Percentiles rank a stretch among this genome's conserved stretches.
Evolutionary conservation across 2,888 invertebrate species (phyloP).

Genomic region (Hydrotaea cyrtoneurina): DNA sequence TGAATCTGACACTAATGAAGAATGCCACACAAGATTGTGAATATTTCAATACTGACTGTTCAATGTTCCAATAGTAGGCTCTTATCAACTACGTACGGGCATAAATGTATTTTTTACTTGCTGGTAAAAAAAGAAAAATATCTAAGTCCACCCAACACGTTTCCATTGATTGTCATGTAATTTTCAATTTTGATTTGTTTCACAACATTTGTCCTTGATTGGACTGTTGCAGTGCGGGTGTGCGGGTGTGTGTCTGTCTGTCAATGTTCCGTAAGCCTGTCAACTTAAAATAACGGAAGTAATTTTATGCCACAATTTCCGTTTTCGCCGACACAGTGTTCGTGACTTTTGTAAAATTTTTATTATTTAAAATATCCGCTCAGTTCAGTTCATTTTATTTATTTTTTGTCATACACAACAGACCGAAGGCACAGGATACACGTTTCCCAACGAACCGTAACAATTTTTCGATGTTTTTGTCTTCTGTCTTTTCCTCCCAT

Average conservation of each 20-base stretch:
- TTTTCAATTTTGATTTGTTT: constrained; percentile 72
- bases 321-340: constrained; percentile 34
- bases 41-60: no score
- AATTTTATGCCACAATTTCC: constrained; percentile 49
- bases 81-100: no score
- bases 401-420: not conserved
- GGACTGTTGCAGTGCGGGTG: constrained; percentile 55
- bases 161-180: constrained; percentile 12
- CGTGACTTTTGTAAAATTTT: constrained; percentile 64
- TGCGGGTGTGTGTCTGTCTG: not conserved
- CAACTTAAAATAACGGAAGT: constrained; percentile 56
- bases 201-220: constrained; percentile 75
- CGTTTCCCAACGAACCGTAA: constrained; percentile 58
- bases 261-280: constrained; percentile 36
- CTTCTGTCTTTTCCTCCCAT: constrained; percentile 9
- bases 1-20: no score
- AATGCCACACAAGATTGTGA: no score
- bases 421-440: constrained; percentile 29
- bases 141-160: constrained; percentile 15
- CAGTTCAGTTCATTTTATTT: not conserved
- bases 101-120: no score
- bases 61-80: no score
- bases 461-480: constrained; percentile 46
- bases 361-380: constrained; percentile 48
- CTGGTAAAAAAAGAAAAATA: no score